Conservation (phyloP, 2,797 vertebrate species). For the Uromys caudimaculatus region DNA sequence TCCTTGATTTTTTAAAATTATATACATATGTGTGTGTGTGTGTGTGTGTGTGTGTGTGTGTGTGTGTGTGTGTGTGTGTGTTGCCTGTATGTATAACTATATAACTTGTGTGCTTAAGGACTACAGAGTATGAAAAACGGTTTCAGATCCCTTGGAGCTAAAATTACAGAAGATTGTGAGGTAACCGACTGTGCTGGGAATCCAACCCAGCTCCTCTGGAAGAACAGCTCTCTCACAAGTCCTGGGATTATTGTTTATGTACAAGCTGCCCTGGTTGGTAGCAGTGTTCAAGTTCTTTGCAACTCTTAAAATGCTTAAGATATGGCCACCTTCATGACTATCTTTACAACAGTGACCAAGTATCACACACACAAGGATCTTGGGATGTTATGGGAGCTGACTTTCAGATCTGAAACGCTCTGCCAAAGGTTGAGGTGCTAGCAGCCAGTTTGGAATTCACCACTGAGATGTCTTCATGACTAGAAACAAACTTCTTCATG, state of each 20-base stretch:
- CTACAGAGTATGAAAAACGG: background rate
- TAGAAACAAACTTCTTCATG: background rate
- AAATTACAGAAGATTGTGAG: background rate
- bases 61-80: background rate
- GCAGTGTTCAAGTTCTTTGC: background rate
- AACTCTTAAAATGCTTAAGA: background rate
- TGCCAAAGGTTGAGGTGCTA: background rate
- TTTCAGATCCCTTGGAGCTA: background rate
- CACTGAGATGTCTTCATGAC: background rate
- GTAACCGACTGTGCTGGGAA: background rate
- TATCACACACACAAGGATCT: background rate
- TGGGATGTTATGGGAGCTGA: background rate
- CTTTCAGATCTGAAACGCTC: background rate
- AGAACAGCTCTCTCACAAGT: background rate
- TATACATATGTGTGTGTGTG: background rate
- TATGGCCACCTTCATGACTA: background rate
- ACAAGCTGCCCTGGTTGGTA: background rate
- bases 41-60: background rate
- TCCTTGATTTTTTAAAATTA: background rate
- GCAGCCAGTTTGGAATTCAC: background rate
- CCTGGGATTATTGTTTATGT: background rate
- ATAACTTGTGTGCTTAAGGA: background rate
- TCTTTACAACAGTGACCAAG: background rate
- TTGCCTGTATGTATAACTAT: background rate
- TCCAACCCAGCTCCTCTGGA: background rate